A percentile compares a stretch with the other conserved stretches of the same genome.
phyloP scores from a whole-genome alignment of 2,888 invertebrate species.

The Beris chalybata region DNA sequence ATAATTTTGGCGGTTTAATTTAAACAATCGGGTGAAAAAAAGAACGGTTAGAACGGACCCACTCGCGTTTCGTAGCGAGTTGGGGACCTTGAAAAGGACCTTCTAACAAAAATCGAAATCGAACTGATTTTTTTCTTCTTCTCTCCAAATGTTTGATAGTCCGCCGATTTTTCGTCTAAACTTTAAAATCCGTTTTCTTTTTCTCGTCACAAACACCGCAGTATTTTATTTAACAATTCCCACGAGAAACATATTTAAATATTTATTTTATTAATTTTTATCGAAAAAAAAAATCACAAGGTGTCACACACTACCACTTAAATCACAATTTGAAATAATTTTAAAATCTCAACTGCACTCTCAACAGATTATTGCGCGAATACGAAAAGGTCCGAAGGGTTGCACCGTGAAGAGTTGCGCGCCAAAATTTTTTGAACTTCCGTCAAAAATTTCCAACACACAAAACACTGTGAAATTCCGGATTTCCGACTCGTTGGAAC shows the following conservation, averaged over 20 bases:
- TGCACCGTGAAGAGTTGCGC: slow-evolving; percentile 15
- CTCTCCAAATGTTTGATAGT: no score
- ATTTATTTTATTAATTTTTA: no score
- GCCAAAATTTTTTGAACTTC: slow-evolving; percentile 33
- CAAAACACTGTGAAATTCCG: slow-evolving; percentile 10
- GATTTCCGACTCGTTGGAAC: not conserved
- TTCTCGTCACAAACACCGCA: slow-evolving; percentile 40
- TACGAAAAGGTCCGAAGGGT: no score
- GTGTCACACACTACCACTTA: slow-evolving; percentile 22
- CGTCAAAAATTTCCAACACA: not conserved
- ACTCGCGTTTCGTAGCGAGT: not conserved
- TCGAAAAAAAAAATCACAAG: not conserved
- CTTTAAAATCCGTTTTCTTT: slow-evolving; percentile 12
- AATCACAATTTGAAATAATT: not conserved
- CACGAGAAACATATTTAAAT: not conserved
- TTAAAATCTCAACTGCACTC: no score
- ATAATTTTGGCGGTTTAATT: slow-evolving; percentile 57
- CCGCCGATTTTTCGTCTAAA: no score
- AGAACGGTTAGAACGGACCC: slow-evolving; percentile 7
- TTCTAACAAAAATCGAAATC: no score
- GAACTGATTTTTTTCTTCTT: no score
- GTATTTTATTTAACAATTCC: slow-evolving; percentile 16
- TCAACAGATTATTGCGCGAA: no score
- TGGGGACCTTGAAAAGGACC: no score
- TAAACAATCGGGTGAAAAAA: slow-evolving; percentile 17